Conservation (phyloP, 2,113 vertebrate genomes). For the Xenopus tropicalis region UCB_Xtro_10.0 CM004447.2:99617501-99618000, state of each 20-base stretch:
- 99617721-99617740: constrained; percentile 27
- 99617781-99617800: constrained; percentile 10
- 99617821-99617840: not conserved
- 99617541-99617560: constrained; percentile 43
- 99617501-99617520: constrained; percentile 10
- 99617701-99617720: not conserved
- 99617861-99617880: no score
- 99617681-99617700: constrained; percentile 36
- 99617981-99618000: constrained; percentile 17
- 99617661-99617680: constrained; percentile 40
- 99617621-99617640: constrained; percentile 55
- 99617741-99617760: constrained; percentile 21
- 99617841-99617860: not conserved
- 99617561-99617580: constrained; percentile 21
- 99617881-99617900: no score
- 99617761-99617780: constrained; percentile 23
- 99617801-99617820: not conserved
- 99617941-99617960: not conserved
- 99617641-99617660: constrained; percentile 39
- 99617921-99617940: not conserved
- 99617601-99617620: constrained; percentile 41
- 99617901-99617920: not conserved
- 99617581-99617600: constrained; percentile 39
- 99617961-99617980: not conserved
- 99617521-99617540: constrained; percentile 43